Evolutionary conservation across 2,113 vertebrate genomes (phyloP), one percentile per base, ranked within the genome.

Genomic region (Euleptes europaea): DNA sequence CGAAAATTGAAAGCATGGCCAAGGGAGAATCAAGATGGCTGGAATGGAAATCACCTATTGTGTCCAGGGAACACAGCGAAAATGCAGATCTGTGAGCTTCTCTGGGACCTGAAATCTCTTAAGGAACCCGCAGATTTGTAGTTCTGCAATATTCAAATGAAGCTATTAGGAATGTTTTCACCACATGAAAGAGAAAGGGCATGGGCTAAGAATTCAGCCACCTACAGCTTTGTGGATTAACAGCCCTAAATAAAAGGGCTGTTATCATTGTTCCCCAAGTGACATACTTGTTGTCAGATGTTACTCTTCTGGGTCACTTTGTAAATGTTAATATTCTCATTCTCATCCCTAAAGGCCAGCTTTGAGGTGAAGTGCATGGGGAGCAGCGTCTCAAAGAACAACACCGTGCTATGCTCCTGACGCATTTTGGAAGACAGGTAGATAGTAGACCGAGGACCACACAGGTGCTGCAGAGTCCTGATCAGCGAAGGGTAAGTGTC

Each of bases 381-480:
- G 54, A 98, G 93, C 76, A 93, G 74, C 17, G 94, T 86, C 31
- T 96, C 91, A 74, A 95, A 98, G 94, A 97, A 98, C 74, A 40
- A 28, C 3, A 84, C 84, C 1, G 97, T 96, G 74, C 89, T 73
- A 0, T 97, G 97, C 74, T 98, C 97, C 80, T 88, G 77, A 26
- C 97, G 94, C 97, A 98, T 98, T 90, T 97, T 97, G 83, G 97
- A 97, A 0, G 97, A 97, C n/a, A 98, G 92, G 82, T 97, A 97
- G 26, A 93, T 92, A 80, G 92, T 83, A 1, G 96, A 95, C 1
- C 91, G 94, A 0, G 92, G 89, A 65, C 93, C 91, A n/a, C 96
- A 97, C 72, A 98, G 90, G 77, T 97, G 96, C 77, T 54, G 92
- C 11, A 98, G 95, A 2, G 97, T 98, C 78, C 96, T 93, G 84